A percentile compares a stretch with the other conserved stretches of the same genome.
Conservation (phyloP, 1,140 invertebrate genomes). For the Hyles euphorbiae region DNA sequence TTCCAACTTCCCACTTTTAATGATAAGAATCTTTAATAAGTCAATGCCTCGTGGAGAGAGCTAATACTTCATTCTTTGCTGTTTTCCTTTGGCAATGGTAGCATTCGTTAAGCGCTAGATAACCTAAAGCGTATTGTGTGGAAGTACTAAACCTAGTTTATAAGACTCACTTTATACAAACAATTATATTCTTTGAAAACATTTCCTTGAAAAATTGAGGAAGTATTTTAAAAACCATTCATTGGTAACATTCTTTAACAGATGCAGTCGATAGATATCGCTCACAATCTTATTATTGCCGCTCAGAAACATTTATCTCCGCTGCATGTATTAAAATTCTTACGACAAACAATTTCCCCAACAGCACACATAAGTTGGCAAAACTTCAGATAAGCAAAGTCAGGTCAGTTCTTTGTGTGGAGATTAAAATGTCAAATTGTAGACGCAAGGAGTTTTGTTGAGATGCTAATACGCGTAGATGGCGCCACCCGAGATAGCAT, state of each 20-base stretch:
- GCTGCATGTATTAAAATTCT: too few species aligned
- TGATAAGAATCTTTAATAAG: too few species aligned
- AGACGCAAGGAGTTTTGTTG: slow-evolving; percentile 32
- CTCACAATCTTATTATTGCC: slow-evolving; percentile 2
- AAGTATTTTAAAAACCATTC: background rate
- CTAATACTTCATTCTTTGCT: too few species aligned
- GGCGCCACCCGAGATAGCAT: slow-evolving; percentile 51
- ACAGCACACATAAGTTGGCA: slow-evolving; percentile 20
- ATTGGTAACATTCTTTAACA: background rate
- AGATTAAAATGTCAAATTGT: slow-evolving; percentile 56
- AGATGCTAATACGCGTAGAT: slow-evolving; percentile 52
- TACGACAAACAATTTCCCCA: slow-evolving; percentile 7
- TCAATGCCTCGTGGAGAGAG: too few species aligned
- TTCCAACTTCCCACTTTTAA: too few species aligned
- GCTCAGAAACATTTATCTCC: slow-evolving; percentile 11
- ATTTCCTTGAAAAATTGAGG: too few species aligned
- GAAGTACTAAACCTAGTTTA: too few species aligned
- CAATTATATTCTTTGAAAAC: too few species aligned
- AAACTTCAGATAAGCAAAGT: slow-evolving; percentile 47
- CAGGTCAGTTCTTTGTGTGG: slow-evolving; percentile 50
- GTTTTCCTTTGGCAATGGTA: too few species aligned
- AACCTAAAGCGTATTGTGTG: too few species aligned
- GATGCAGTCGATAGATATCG: background rate
- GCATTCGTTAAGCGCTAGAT: too few species aligned
- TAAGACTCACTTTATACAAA: too few species aligned